A percentile compares a stretch with the other conserved stretches of the same genome.
Evolutionary conservation across 2,888 invertebrate genomes (phyloP).

Genomic region (Hetaerina titia): DNA sequence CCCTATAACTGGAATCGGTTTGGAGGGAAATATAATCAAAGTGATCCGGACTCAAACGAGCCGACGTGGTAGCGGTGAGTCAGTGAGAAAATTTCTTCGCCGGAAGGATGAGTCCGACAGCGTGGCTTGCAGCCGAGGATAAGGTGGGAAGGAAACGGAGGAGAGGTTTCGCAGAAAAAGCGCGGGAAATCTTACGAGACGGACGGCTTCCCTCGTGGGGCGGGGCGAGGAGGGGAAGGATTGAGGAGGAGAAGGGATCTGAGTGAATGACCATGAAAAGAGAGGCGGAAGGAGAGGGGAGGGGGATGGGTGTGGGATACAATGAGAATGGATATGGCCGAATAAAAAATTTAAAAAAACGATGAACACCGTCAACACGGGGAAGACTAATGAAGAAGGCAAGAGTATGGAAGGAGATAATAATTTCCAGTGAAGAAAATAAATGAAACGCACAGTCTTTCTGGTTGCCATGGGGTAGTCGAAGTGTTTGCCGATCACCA

Average conservation of each 20-base stretch:
- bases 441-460: neutral
- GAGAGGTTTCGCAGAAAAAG: neutral
- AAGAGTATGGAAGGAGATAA: neutral
- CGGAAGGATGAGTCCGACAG: neutral
- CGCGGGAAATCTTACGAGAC: neutral
- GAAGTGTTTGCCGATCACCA: neutral
- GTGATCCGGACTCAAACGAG: neutral
- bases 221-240: neutral
- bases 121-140: neutral
- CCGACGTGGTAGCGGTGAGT: neutral
- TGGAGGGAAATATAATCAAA: neutral
- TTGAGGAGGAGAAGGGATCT: neutral
- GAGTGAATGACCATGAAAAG: conserved; percentile 1
- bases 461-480: neutral
- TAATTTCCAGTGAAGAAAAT: neutral
- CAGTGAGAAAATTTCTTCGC: neutral
- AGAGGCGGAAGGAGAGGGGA: neutral
- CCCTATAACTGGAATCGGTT: neutral
- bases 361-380: neutral
- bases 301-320: neutral
- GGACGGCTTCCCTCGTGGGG: neutral
- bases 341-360: neutral
- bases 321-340: neutral
- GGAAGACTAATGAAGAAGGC: neutral
- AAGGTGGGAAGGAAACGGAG: neutral